phyloP scores from a whole-genome alignment of 2,797 vertebrate species.

The Siniperca undulata region DNA sequence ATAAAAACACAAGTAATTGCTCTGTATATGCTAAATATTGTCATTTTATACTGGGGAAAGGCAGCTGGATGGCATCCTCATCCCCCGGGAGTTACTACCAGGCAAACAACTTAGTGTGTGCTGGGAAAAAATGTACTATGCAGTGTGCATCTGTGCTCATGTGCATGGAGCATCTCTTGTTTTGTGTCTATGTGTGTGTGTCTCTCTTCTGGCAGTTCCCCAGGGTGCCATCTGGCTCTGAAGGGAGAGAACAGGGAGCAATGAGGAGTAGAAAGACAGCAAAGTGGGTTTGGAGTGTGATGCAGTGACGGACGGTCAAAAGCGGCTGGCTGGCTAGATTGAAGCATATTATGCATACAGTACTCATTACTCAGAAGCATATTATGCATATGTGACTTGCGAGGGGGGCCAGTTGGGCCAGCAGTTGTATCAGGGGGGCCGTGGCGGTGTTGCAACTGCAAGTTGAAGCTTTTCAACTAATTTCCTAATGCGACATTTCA shows the following conservation, averaged over 20 bases:
- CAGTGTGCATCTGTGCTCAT: background rate
- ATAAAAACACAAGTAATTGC: conserved; percentile 4
- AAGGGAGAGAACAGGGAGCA: conserved; percentile 21
- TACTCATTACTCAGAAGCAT: no score
- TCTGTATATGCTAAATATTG: background rate
- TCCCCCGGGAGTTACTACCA: background rate
- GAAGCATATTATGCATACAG: no score
- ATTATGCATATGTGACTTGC: no score
- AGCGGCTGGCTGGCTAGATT: no score
- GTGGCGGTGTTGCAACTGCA: background rate
- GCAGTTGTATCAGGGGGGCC: no score
- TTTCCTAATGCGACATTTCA: background rate
- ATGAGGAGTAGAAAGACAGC: conserved; percentile 17
- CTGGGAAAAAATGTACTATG: background rate
- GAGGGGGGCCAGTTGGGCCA: no score
- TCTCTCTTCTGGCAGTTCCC: background rate
- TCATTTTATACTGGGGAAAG: background rate
- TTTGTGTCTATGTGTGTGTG: background rate
- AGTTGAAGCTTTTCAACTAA: background rate
- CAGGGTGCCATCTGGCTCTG: conserved; percentile 33
- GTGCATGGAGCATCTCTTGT: conserved; percentile 1
- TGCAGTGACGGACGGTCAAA: no score
- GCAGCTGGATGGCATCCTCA: background rate
- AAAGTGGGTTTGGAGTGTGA: background rate
- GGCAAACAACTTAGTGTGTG: background rate